Evolutionary conservation across 2,888 invertebrate species (phyloP).

Genomic region (Eurytoma californica): DNA sequence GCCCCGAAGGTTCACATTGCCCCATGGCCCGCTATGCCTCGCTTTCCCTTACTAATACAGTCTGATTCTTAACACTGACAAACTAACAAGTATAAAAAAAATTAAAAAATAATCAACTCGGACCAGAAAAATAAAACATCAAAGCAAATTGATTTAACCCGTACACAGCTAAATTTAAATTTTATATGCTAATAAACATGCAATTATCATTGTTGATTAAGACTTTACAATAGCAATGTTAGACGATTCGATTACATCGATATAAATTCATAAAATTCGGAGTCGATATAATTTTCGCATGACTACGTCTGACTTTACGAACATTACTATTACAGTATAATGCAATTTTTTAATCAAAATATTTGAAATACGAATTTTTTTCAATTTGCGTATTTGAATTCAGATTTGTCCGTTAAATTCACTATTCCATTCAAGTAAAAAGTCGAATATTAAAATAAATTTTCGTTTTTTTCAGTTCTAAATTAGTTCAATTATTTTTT

Average conservation of each 20-base stretch:
- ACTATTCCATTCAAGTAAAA: constrained; percentile 20
- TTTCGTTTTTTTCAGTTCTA: constrained; percentile 29
- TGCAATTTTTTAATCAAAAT: constrained; percentile 51
- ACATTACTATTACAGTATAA: constrained; percentile 50
- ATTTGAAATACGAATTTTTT: constrained; percentile 34
- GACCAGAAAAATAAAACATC: constrained; percentile 49
- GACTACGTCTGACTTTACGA: constrained; percentile 32
- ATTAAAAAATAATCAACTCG: constrained; percentile 51
- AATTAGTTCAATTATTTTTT: constrained; percentile 14
- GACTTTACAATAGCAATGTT: constrained; percentile 61
- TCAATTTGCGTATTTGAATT: not conserved
- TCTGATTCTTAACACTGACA: constrained; percentile 49
- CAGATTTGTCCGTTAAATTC: constrained; percentile 17
- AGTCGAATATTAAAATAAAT: constrained; percentile 40
- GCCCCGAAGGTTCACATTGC: too few relatives aligned
- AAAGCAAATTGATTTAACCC: constrained; percentile 46
- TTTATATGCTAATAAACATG: constrained; percentile 61
- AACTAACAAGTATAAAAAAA: constrained; percentile 50
- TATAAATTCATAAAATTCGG: constrained; percentile 55
- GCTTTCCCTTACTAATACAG: constrained; percentile 39
- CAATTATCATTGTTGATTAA: constrained; percentile 60
- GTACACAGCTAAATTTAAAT: constrained; percentile 61
- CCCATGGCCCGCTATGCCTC: too few relatives aligned
- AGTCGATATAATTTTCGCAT: constrained; percentile 30
- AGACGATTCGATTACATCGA: constrained; percentile 57